phyloP scores from a whole-genome alignment of 2,113 vertebrate species.

The Trachemys scripta region DNA sequence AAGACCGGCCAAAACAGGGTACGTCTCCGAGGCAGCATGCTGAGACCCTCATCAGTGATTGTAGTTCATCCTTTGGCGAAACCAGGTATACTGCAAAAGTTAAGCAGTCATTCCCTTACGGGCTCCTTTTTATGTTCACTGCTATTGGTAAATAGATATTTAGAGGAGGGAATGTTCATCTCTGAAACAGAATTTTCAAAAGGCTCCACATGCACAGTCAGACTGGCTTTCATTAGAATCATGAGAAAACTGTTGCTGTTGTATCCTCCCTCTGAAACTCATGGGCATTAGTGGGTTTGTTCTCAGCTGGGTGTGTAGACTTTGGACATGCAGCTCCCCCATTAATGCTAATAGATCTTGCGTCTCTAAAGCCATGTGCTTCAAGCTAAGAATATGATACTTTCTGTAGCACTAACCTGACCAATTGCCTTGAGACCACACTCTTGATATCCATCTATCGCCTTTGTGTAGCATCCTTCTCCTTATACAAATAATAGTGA shows the following conservation, averaged over 20 bases:
- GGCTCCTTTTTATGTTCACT: neutral
- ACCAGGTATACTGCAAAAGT: conserved; percentile 85
- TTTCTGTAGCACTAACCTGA: neutral
- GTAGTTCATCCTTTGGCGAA: conserved; percentile 92
- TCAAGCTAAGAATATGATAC: neutral
- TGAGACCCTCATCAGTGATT: conserved; percentile 89
- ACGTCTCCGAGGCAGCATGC: conserved; percentile 84
- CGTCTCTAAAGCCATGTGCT: neutral
- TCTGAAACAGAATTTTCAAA: neutral
- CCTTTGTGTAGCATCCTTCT: neutral
- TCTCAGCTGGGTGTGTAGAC: neutral
- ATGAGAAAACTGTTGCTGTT: neutral
- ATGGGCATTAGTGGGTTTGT: neutral
- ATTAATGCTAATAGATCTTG: neutral
- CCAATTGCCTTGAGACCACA: neutral
- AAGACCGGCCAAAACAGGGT: conserved; percentile 84
- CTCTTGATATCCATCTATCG: conserved; percentile 1
- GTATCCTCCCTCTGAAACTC: neutral
- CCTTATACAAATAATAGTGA: neutral
- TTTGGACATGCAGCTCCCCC: neutral
- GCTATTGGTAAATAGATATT: neutral
- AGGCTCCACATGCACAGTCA: neutral
- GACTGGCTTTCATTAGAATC: conserved; percentile 4
- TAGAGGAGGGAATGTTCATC: neutral
- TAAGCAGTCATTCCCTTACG: conserved; percentile 43